Percentiles rank a stretch among this genome's conserved stretches.
Evolutionary conservation across 2,797 vertebrate species (phyloP).

Genomic region (Cercopithecus mitis): DNA sequence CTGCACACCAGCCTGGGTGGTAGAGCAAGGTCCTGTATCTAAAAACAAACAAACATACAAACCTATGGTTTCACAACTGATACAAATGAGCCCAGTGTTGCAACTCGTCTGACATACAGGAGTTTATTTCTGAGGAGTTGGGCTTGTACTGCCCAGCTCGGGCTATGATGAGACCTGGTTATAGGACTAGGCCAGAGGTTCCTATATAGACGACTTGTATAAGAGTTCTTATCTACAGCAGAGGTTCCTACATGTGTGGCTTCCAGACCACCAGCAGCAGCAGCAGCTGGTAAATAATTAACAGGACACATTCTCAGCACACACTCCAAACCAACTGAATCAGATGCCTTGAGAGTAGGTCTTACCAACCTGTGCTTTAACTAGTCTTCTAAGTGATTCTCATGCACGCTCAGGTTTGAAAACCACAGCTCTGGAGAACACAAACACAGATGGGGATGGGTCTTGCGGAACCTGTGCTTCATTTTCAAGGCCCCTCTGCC

Average conservation of each 20-base stretch:
- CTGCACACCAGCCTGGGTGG: not conserved
- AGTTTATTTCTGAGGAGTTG: not conserved
- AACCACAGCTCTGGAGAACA: too few species aligned
- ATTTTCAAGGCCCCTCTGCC: not conserved
- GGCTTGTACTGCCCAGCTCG: fast-evolving
- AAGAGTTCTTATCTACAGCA: not conserved
- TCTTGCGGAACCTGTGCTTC: not conserved
- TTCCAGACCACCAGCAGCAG: not conserved
- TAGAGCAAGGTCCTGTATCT: not conserved
- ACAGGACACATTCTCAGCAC: not conserved
- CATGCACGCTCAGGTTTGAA: not conserved
- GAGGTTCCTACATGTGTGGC: not conserved
- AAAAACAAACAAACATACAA: not conserved
- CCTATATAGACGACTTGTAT: not conserved
- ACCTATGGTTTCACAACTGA: not conserved
- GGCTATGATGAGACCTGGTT: not conserved
- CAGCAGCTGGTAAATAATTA: not conserved
- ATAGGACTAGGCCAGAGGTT: not conserved
- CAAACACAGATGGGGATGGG: too few species aligned
- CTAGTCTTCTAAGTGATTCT: not conserved
- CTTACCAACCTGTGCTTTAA: not conserved
- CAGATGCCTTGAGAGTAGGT: not conserved
- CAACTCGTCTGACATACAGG: fast-evolving
- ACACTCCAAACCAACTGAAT: not conserved
- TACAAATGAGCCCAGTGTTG: not conserved